Evolutionary conservation across 2,888 invertebrate species (phyloP), one percentile per base, ranked within the genome.

Genomic region (Apodemia zela): DNA sequence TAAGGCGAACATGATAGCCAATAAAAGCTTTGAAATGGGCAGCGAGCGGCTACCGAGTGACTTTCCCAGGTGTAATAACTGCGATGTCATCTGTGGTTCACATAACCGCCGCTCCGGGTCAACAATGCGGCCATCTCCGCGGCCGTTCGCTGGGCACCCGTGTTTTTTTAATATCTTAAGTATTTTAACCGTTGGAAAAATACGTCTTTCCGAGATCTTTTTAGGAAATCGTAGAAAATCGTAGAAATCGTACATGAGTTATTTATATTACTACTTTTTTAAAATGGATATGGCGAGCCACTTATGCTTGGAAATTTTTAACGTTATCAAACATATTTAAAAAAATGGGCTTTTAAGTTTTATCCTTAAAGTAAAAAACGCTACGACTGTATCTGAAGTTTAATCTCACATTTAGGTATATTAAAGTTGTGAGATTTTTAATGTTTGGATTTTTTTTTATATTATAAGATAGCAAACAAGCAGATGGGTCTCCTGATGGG

Each of bases 11-110:
- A 72, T 87, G 85, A 88, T 87, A 85, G 87, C 81, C 83, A 86
- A 88, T 89, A 89, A 89, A 62, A 87, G 81, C 80, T 76, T 77
- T 75, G 75, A 80, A 88, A 88, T 86, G 87, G 85, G 78, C 80
- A 76, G 77, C 76, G 76, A 74, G 72, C 78, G 78, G 80, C 87
- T 84, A 83, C 86, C 75, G 83, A 81, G 79, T 69, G 79, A 80
- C 85, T 87, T 89, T 89, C 88, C 82, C 85, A 82, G 77, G 79
- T 84, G 79, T 80, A 79, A 78, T 82, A 78, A 80, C 75, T 74
- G 75, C 70, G 75, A 71, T 72, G 72, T 73, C 75, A 75, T 71
- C 72, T 76, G 59, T 69, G 73, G 81, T 79, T 84, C 84, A 81
- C 81, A 82, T 45, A 18, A 25, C 54, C 25, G 29, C 21, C 54